A percentile compares a stretch with the other conserved stretches of the same genome.
These are phyloP conservation scores for Epinotia bilunana DNA, from an alignment of 2,888 invertebrate genomes.

Conservation along the genomic window DNA sequence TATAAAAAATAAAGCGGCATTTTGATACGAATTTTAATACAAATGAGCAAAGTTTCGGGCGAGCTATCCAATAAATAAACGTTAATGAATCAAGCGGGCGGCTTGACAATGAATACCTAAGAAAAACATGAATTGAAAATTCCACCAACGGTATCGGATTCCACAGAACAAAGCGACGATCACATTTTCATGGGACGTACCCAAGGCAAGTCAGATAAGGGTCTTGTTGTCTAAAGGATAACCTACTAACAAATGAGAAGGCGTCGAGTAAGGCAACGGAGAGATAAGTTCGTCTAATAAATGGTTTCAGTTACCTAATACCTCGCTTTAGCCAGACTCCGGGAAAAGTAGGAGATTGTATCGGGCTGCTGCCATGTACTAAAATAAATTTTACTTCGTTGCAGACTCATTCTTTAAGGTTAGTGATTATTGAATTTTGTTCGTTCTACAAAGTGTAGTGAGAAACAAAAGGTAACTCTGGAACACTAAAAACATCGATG, in stretches of 20 bases:
- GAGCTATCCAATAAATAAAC: conserved; percentile 65
- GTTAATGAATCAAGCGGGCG: conserved; percentile 64
- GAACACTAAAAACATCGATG: too few relatives aligned
- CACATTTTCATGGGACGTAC: conserved; percentile 47
- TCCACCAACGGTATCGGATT: conserved; percentile 46
- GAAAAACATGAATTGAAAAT: conserved; percentile 56
- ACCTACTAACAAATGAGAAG: conserved; percentile 52
- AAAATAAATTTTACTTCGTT: conserved; percentile 6
- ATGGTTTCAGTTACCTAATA: conserved; percentile 50
- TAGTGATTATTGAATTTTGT: background rate
- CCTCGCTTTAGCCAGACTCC: conserved; percentile 49
- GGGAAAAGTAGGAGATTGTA: conserved; percentile 41
- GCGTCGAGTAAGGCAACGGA: conserved; percentile 43
- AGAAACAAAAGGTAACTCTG: too few relatives aligned
- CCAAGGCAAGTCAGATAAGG: conserved; percentile 55
- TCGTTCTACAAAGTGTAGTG: too few relatives aligned
- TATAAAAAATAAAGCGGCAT: conserved; percentile 58
- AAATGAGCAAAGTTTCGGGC: conserved; percentile 63
- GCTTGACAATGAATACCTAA: conserved; percentile 55
- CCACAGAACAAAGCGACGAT: conserved; percentile 41
- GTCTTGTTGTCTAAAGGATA: conserved; percentile 51
- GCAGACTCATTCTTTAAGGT: background rate
- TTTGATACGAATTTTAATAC: conserved; percentile 64
- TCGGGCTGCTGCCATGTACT: conserved; percentile 19
- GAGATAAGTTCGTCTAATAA: conserved; percentile 51